Evolutionary conservation across 2,888 invertebrate species (phyloP).

Genomic region (Synanthedon vespiformis): DNA sequence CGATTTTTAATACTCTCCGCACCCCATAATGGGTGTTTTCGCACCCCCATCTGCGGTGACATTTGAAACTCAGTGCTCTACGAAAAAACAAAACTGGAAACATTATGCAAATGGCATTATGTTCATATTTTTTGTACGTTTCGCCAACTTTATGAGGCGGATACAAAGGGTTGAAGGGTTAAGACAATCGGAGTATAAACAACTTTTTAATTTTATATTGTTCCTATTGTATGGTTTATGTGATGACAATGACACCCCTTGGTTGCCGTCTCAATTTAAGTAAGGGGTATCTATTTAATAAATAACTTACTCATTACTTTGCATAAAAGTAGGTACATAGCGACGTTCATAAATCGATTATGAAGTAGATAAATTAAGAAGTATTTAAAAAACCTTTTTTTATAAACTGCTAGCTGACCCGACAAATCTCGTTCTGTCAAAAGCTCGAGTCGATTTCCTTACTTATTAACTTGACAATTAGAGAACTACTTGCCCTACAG

Average conservation of each 20-base stretch:
- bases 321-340: no score
- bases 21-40: conserved; percentile 63
- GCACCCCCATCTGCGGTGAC: conserved; percentile 65
- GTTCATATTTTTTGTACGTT: conserved; percentile 64
- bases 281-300: no score
- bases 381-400: no score
- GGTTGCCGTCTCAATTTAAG: no score
- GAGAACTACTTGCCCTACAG: no score
- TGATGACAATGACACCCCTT: conserved; percentile 13
- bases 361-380: no score
- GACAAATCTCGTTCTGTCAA: no score
- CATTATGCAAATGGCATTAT: conserved; percentile 70
- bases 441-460: no score
- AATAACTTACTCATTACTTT: no score
- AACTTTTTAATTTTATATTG: conserved; percentile 48
- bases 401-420: no score
- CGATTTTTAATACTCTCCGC: conserved; percentile 65
- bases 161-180: conserved; percentile 62
- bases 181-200: conserved; percentile 50
- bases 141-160: conserved; percentile 64
- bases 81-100: conserved; percentile 66
- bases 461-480: no score
- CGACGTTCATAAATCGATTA: no score
- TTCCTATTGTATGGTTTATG: conserved; percentile 37
- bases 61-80: conserved; percentile 63